Evolutionary conservation across 2,888 invertebrate species (phyloP), one percentile per base, ranked within the genome.

Genomic region (Tribolium freemani): DNA sequence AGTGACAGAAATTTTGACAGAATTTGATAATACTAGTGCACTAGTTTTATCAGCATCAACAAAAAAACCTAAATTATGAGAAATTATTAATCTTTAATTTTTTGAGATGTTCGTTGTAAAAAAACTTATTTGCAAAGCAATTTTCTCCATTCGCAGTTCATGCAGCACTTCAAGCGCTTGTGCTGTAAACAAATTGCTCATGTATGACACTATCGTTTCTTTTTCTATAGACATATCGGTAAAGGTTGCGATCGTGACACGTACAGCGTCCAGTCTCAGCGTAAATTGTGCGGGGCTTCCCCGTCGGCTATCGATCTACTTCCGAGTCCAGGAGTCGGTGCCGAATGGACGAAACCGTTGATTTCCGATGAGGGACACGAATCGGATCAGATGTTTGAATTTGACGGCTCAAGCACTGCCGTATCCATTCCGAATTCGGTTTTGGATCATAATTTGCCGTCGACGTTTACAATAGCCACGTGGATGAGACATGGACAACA

Each of bases 211-310:
- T 26, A 3, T 26, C 26, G 26, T 2, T 1, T 2, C 26, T 26
- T 26, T 26, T 26, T 51, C 80, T 79, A 13, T 9, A 92, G 93
- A 68, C 96, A 98, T 85, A 97, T 97, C 75, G 98, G 97, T 76
- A 96, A 96, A 85, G 97, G 98, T 82, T 99, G 99, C 88, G 98
- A 98, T 86, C 89, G 98, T 3, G 98, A 98, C 84, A 96, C 96
- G 0, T 96, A 96, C 86, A 93, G 94, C 45, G 92, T 96, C 58
- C 92, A 93, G 80, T 93, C 94, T 13, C 96, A 96, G 86, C 88
- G 94, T 73, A 94, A 94, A 85, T 89, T 96, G 4, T 96, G 97
- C 86, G 96, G 96, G 61, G 92, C 96, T 77, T 94, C 94, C 78
- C 90, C 92, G 16, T 93, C 93, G 75, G 95, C 94, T 78, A 90